These are phyloP conservation scores for Uloborus diversus DNA, from an alignment of 1,140 invertebrate species.

Conservation along the genomic window DNA sequence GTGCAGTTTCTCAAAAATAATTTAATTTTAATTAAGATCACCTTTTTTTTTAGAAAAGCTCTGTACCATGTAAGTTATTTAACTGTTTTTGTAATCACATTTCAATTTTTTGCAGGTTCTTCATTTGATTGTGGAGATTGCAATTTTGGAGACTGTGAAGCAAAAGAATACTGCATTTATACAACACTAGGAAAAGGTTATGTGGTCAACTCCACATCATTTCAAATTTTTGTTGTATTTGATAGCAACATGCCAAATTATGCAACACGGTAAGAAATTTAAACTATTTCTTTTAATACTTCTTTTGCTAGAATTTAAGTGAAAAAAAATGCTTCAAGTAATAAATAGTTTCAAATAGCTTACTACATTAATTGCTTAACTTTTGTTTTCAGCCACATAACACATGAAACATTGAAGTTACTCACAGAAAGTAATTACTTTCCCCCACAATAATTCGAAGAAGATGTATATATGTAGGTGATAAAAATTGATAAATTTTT, in stretches of 20 bases:
- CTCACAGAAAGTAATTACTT: conserved; percentile 29
- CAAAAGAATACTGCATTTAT: conserved; percentile 26
- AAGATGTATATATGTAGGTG: too few relatives aligned
- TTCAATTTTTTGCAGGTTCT: conserved; percentile 9
- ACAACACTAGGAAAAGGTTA: conserved; percentile 19
- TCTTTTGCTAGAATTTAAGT: neutral
- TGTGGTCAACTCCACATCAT: conserved; percentile 4
- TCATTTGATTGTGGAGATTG: conserved; percentile 16
- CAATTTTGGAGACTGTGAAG: neutral
- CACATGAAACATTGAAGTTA: conserved; percentile 34
- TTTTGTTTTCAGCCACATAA: conserved; percentile 19
- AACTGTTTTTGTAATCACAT: neutral
- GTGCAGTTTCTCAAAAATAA: neutral
- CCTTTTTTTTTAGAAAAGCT: neutral
- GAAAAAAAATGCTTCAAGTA: neutral
- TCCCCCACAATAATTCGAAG: too few relatives aligned
- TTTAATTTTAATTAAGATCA: neutral
- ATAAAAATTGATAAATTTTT: too few relatives aligned
- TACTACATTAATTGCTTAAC: neutral
- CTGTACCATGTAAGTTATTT: neutral
- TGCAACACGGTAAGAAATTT: conserved; percentile 21
- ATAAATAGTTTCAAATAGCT: neutral
- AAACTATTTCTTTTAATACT: neutral
- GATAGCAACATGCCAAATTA: conserved; percentile 11
- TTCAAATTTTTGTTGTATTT: conserved; percentile 8